Percentiles rank a stretch among this genome's conserved stretches.
Conservation (phyloP, 1,140 invertebrate species). For the Asbolus verrucosus region DNA sequence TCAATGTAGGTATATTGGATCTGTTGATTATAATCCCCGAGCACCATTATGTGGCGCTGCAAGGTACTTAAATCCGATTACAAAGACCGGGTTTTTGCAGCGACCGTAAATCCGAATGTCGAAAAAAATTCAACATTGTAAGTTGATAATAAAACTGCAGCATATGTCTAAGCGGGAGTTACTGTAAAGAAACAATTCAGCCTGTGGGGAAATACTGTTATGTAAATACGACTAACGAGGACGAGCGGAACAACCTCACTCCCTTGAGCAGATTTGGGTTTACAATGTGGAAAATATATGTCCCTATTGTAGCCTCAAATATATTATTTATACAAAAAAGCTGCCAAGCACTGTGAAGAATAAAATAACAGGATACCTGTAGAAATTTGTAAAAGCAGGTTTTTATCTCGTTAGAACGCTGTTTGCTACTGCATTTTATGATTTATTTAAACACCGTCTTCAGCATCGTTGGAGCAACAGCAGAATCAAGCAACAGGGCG, state of each 20-base stretch:
- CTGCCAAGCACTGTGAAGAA: conserved; percentile 3
- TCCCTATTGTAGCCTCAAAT: conserved; percentile 37
- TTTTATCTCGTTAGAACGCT: conserved; percentile 24
- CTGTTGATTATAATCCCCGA: conserved; percentile 23
- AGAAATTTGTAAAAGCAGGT: conserved; percentile 1
- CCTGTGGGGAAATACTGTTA: conserved; percentile 46
- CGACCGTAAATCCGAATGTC: no score
- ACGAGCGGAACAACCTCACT: conserved; percentile 41
- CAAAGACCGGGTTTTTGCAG: conserved; percentile 5
- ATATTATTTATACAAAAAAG: conserved; percentile 37
- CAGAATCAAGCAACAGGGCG: no score
- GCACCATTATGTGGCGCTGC: conserved; percentile 17
- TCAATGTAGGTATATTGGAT: conserved; percentile 42
- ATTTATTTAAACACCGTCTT: conserved; percentile 15
- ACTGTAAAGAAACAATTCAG: conserved; percentile 47
- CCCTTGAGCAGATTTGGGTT: conserved; percentile 36
- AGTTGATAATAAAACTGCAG: conserved; percentile 44
- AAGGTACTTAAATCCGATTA: conserved; percentile 3
- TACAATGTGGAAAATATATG: conserved; percentile 41
- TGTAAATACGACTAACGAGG: conserved; percentile 48
- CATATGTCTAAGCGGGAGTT: conserved; percentile 18
- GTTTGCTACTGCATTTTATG: no score
- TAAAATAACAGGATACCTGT: conserved; percentile 14
- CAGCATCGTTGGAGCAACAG: no score
- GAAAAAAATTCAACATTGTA: conserved; percentile 40